A percentile compares a stretch with the other conserved stretches of the same genome.
Conservation (phyloP, 2,797 vertebrate species). For the Rhinatrema bivittatum region DNA sequence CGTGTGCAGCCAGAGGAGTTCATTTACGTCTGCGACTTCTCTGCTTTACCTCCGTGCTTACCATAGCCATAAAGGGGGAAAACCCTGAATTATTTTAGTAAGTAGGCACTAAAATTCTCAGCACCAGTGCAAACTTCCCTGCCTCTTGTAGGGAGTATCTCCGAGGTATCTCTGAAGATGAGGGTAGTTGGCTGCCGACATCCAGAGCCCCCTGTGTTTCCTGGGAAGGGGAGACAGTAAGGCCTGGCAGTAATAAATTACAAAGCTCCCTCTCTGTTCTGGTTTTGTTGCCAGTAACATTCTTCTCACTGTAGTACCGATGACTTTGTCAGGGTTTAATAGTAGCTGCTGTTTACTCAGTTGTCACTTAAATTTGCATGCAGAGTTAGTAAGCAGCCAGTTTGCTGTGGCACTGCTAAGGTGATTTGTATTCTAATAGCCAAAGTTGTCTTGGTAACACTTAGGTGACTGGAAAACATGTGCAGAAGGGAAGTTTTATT, state of each 20-base stretch:
- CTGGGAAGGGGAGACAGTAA: slow-evolving; percentile 37
- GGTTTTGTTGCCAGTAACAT: slow-evolving; percentile 49
- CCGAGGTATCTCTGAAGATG: slow-evolving; percentile 1
- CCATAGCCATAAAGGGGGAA: slow-evolving; percentile 10
- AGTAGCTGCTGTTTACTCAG: slow-evolving; percentile 65
- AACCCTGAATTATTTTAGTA: no score
- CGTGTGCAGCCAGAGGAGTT: not conserved
- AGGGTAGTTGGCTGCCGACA: slow-evolving; percentile 17
- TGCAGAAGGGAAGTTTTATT: slow-evolving; percentile 67
- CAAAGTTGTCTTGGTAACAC: slow-evolving; percentile 84
- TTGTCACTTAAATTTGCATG: slow-evolving; percentile 66
- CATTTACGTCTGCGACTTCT: not conserved
- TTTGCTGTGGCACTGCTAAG: slow-evolving; percentile 49
- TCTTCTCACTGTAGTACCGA: slow-evolving; percentile 40
- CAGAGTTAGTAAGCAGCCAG: slow-evolving; percentile 60
- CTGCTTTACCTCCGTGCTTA: not conserved
- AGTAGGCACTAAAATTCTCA: no score
- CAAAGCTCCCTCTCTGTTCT: slow-evolving; percentile 43
- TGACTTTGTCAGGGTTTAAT: slow-evolving; percentile 62
- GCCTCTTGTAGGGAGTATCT: not conserved
- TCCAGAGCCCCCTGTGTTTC: slow-evolving; percentile 35
- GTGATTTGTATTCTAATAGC: slow-evolving; percentile 80
- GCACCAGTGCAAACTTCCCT: not conserved
- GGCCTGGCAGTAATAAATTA: slow-evolving; percentile 30
- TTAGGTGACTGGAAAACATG: slow-evolving; percentile 80